phyloP scores from a whole-genome alignment of 2,888 invertebrate species.

The Empis stercorea region DNA sequence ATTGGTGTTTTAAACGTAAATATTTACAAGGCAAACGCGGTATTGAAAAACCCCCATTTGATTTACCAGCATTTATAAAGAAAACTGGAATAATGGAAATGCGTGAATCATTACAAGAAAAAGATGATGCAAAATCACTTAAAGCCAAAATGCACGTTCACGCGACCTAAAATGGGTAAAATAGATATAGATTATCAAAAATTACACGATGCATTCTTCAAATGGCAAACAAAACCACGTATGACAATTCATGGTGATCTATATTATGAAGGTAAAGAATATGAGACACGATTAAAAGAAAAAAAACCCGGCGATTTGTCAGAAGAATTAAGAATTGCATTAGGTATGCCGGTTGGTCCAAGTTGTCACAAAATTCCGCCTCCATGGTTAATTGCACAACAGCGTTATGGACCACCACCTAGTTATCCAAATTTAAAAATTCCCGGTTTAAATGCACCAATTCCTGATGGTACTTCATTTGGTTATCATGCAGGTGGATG shows the following conservation, averaged over 20 bases:
- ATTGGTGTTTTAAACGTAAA: slow-evolving; percentile 98
- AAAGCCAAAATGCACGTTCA: no score
- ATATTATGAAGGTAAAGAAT: slow-evolving; percentile 98
- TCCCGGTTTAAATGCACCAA: slow-evolving; percentile 94
- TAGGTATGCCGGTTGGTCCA: slow-evolving; percentile 98
- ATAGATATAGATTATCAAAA: slow-evolving; percentile 99
- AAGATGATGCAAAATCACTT: slow-evolving; percentile 86
- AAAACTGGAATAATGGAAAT: slow-evolving; percentile 99
- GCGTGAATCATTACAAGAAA: slow-evolving; percentile 95
- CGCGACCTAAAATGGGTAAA: slow-evolving; percentile 96
- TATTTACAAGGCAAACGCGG: slow-evolving; percentile 94
- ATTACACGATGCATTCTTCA: slow-evolving; percentile 97
- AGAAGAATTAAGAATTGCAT: slow-evolving; percentile 87
- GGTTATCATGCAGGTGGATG: slow-evolving; percentile 99
- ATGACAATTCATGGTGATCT: slow-evolving; percentile 99
- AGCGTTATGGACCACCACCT: slow-evolving; percentile 89
- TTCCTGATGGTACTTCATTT: slow-evolving; percentile 94
- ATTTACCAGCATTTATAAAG: slow-evolving; percentile 96
- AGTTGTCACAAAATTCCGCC: slow-evolving; percentile 83
- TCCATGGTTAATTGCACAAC: slow-evolving; percentile 68
- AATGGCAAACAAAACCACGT: slow-evolving; percentile 98
- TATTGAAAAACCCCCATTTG: slow-evolving; percentile 97
- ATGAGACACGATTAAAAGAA: slow-evolving; percentile 92
- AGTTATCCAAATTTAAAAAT: slow-evolving; percentile 98
- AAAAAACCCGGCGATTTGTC: slow-evolving; percentile 97